These are phyloP conservation scores for Engraulis encrasicolus DNA, from an alignment of 2,113 vertebrate genomes.

Conservation along the genomic window DNA sequence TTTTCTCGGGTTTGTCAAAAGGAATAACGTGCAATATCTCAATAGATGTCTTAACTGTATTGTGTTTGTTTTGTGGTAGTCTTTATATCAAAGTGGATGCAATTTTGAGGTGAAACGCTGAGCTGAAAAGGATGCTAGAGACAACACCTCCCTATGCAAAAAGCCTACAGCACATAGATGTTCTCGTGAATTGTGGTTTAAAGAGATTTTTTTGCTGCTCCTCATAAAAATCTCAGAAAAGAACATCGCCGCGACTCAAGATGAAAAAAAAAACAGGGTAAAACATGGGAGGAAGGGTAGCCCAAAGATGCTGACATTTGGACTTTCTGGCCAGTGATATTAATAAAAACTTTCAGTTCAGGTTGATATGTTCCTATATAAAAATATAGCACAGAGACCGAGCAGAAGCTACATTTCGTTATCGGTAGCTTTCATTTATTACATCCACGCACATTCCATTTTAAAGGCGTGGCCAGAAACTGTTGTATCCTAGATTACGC, in stretches of 20 bases:
- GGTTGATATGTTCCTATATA: neutral
- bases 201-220: slow-evolving; percentile 7
- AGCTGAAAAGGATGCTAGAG: slow-evolving; percentile 14
- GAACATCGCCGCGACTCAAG: too few species aligned
- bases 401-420: neutral
- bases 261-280: too few species aligned
- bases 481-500: neutral
- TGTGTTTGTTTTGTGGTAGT: slow-evolving; percentile 21
- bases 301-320: neutral
- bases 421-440: neutral
- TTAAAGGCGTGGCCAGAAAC: neutral
- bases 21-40: slow-evolving; percentile 39
- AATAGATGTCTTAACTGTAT: slow-evolving; percentile 27
- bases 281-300: neutral
- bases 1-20: slow-evolving; percentile 20
- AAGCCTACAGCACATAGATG: slow-evolving; percentile 21
- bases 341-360: neutral
- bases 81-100: slow-evolving; percentile 20
- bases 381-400: neutral
- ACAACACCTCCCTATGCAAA: slow-evolving; percentile 19
- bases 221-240: neutral
- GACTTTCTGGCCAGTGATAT: neutral
- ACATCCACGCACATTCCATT: neutral
- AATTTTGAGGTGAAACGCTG: slow-evolving; percentile 1
- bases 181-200: slow-evolving; percentile 6